Percentiles rank a stretch among this genome's conserved stretches.
Conservation (phyloP, 1,140 invertebrate genomes). For the Drosophila kanapiae region DNA sequence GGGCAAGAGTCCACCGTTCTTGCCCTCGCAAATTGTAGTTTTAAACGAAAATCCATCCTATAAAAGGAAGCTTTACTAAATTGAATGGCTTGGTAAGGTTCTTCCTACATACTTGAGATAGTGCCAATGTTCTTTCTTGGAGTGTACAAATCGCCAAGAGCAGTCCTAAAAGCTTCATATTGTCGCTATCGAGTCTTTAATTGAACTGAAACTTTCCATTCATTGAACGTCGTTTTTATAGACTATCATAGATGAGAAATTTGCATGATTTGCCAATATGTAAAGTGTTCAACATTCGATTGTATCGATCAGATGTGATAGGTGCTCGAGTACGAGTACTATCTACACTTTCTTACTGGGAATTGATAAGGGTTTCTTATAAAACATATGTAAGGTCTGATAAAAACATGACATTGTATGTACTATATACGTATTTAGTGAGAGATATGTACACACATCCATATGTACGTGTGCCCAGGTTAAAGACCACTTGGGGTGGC, state of each 20-base stretch:
- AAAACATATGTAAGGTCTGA: slow-evolving; percentile 47
- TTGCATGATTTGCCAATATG: slow-evolving; percentile 61
- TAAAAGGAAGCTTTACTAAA: background rate
- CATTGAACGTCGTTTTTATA: slow-evolving; percentile 38
- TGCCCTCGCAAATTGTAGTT: slow-evolving; percentile 61
- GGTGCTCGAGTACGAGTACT: slow-evolving; percentile 17
- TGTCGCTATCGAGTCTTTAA: slow-evolving; percentile 23
- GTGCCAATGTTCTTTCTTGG: slow-evolving; percentile 23
- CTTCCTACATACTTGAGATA: slow-evolving; percentile 41
- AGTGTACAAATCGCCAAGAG: slow-evolving; percentile 41
- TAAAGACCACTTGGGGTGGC: slow-evolving; percentile 11
- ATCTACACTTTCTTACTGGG: slow-evolving; percentile 42
- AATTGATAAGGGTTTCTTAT: slow-evolving; percentile 51
- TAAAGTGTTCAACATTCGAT: slow-evolving; percentile 53
- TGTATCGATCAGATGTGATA: slow-evolving; percentile 41
- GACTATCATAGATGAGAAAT: slow-evolving; percentile 25
- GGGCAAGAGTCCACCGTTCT: slow-evolving; percentile 65
- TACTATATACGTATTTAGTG: slow-evolving; percentile 6
- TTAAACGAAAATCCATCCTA: slow-evolving; percentile 56
- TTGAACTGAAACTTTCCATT: slow-evolving; percentile 45
- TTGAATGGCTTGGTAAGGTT: too few relatives aligned
- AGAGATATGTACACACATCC: background rate
- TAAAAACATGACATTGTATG: slow-evolving; percentile 19
- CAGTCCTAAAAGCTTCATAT: slow-evolving; percentile 42
- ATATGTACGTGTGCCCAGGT: background rate